Evolutionary conservation across 1,140 invertebrate species (phyloP).

Genomic region (Diabrotica undecimpunctata): DNA sequence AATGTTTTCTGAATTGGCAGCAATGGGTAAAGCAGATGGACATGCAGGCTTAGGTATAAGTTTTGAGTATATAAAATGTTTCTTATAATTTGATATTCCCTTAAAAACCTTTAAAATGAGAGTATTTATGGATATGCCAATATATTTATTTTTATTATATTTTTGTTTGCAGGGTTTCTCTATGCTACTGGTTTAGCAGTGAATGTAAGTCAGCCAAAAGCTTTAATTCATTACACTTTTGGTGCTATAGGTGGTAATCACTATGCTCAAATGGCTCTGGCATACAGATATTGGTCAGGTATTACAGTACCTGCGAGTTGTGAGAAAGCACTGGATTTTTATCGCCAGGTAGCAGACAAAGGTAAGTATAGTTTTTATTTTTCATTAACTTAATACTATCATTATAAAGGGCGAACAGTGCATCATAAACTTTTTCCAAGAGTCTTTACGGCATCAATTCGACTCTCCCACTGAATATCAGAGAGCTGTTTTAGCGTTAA

Average conservation of each 20-base stretch:
- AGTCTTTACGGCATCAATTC: too few relatives aligned
- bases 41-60: constrained; percentile 64
- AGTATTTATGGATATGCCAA: too few relatives aligned
- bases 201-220: constrained; percentile 82
- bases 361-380: constrained; percentile 47
- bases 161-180: constrained; percentile 68
- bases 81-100: too few relatives aligned
- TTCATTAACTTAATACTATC: constrained; percentile 10
- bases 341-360: constrained; percentile 85
- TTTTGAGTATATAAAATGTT: too few relatives aligned
- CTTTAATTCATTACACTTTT: constrained; percentile 88
- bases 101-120: too few relatives aligned
- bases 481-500: too few relatives aligned
- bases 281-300: constrained; percentile 86
- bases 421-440: too few relatives aligned
- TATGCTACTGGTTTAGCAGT: constrained; percentile 83
- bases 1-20: constrained; percentile 74
- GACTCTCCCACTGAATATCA: too few relatives aligned
- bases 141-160: too few relatives aligned
- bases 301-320: constrained; percentile 83
- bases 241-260: constrained; percentile 85
- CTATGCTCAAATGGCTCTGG: constrained; percentile 92
- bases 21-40: constrained; percentile 77
- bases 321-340: constrained; percentile 83
- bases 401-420: too few relatives aligned